Percentiles rank a stretch among this genome's conserved stretches.
These are phyloP conservation scores for Saimiri boliviensis DNA, from an alignment of 2,113 vertebrate genomes.

Conservation along the genomic window DNA sequence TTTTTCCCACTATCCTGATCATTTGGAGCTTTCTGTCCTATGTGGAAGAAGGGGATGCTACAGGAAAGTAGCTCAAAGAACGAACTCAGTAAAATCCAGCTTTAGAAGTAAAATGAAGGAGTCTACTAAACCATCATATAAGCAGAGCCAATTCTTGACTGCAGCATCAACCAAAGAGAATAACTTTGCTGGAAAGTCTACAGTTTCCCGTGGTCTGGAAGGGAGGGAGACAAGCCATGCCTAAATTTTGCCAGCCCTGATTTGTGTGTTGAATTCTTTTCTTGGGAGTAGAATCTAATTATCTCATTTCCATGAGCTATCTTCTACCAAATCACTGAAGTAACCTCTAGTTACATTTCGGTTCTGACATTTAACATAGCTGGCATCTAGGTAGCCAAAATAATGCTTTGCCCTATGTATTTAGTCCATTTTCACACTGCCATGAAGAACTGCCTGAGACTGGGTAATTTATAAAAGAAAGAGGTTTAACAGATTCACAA, in stretches of 20 bases:
- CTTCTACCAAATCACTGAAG: neutral
- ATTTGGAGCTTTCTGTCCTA: neutral
- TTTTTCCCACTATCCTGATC: neutral
- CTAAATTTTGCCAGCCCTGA: neutral
- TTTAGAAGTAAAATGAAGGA: neutral
- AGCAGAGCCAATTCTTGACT: neutral
- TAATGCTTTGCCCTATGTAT: neutral
- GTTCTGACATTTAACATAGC: neutral
- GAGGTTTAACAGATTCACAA: too few relatives aligned
- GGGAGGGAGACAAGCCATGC: neutral
- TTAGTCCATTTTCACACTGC: too few relatives aligned
- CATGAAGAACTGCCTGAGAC: too few relatives aligned
- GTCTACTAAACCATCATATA: neutral
- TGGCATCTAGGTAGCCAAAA: neutral
- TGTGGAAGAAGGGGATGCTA: neutral
- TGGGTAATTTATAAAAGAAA: too few relatives aligned
- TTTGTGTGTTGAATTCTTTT: neutral
- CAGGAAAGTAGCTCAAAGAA: neutral
- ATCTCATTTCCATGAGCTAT: neutral
- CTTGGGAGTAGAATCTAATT: neutral
- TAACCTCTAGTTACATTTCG: neutral
- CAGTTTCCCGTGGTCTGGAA: neutral
- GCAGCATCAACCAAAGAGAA: neutral
- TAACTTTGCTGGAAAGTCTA: neutral
- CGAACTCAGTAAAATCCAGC: constrained; percentile 3